Percentiles rank a stretch among this genome's conserved stretches.
phyloP scores from a whole-genome alignment of 2,113 vertebrate genomes.

The Callaeas wilsoni region DNA sequence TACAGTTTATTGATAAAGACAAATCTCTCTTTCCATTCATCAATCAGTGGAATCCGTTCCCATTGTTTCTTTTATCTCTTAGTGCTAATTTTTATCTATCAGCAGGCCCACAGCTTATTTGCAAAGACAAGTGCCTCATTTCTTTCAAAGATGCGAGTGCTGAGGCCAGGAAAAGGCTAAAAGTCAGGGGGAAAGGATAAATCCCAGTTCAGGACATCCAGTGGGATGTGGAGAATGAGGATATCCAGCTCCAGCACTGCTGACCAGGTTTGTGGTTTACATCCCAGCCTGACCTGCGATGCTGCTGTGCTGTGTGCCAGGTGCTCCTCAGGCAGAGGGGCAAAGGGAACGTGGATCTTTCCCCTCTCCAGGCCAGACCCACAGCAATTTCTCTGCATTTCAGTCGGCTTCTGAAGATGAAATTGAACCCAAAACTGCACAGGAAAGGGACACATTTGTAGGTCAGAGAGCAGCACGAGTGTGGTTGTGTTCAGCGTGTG shows the following conservation, averaged over 20 bases:
- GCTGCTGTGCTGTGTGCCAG: background rate
- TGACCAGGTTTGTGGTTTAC: accelerated
- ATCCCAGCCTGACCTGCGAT: accelerated
- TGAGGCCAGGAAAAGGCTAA: background rate
- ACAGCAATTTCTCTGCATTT: background rate
- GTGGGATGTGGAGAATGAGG: background rate
- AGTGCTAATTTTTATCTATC: too few relatives aligned
- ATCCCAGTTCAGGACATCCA: background rate
- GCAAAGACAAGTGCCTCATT: too few relatives aligned
- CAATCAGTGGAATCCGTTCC: too few relatives aligned
- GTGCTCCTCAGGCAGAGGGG: background rate
- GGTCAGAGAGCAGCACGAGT: background rate
- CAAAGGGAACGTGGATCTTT: accelerated
- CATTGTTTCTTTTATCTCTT: too few relatives aligned
- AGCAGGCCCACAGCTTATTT: too few relatives aligned
- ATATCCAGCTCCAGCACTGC: accelerated
- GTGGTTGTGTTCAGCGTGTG: accelerated
- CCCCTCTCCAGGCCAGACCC: background rate
- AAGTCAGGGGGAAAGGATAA: background rate
- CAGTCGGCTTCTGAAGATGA: background rate
- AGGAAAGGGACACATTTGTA: accelerated
- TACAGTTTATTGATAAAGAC: too few relatives aligned
- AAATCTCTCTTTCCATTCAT: too few relatives aligned
- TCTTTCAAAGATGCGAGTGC: background rate
- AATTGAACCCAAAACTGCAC: background rate